Evolutionary conservation across 2,888 invertebrate species (phyloP), one percentile per base, ranked within the genome.

Genomic region (Patella caerulea): DNA sequence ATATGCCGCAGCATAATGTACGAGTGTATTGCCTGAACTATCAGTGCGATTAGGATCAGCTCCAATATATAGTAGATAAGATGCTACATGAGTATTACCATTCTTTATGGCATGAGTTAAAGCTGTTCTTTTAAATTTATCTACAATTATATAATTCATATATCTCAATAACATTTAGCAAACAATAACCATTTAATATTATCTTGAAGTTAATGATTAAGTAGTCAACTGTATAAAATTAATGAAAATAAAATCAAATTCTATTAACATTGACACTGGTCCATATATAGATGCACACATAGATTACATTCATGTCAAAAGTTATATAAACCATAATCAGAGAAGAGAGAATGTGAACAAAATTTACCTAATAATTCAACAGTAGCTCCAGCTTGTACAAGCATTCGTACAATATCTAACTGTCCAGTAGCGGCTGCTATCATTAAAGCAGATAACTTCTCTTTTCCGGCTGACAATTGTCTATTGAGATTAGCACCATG

Each of bases 1-100:
- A 85, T 93, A 93, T 0, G 93, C 93, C 72, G 92, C 92, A 3
- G 93, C 93, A 86, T 93, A 93, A 86, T 93, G 93, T 2, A 93
- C 89, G 3, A 92, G 84, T 0, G 93, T 90, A 86, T 93, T 93
- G 55, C 93, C 93, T 12, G 93, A 93, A 52, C 92, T 91, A 84
- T 93, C 93, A 0, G 87, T 88, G 9, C 88, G 85, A 80, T 92
- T 88, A 2, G 92, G 91, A 84, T 93, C 91, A 2, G 92, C 91
- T 14, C 93, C 93, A 69, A 92, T 85, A 54, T 90, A 85, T 24
- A 93, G 87, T 72, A 93, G 86, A 86, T 91, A 93, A 0, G 93
- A 92, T 2, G 91, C 92, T 65, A 93, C 87, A 79, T 92, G 91
- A 0, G 92, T 88, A 81, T 93, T 92, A 4, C 93, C 93, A 83